A percentile compares a stretch with the other conserved stretches of the same genome.
These are phyloP conservation scores for Zaprionus lineosus DNA, from an alignment of 2,888 invertebrate species.

Conservation along the genomic window DNA sequence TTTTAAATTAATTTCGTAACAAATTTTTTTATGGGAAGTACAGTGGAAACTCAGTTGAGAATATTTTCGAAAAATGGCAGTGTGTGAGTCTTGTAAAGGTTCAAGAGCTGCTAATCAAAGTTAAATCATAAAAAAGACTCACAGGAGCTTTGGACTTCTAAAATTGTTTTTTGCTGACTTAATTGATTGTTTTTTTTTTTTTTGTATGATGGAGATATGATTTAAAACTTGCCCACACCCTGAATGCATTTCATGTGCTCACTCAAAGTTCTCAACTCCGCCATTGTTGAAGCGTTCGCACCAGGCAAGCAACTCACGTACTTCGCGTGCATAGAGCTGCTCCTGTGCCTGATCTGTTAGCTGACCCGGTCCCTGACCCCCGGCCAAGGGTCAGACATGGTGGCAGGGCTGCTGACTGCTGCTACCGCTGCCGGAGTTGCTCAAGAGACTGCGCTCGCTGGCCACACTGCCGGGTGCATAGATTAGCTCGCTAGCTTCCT, in stretches of 20 bases:
- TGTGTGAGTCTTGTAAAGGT: background rate
- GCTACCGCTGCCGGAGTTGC: conserved; percentile 81
- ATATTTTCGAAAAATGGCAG: background rate
- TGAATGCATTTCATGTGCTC: no score
- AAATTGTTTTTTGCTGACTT: no score
- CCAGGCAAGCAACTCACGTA: conserved; percentile 78
- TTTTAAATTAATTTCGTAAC: no score
- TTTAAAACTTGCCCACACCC: no score
- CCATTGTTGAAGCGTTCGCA: conserved; percentile 80
- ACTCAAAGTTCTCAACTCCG: conserved; percentile 75
- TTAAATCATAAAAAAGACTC: no score
- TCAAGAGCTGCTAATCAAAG: no score
- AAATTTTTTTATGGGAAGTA: no score
- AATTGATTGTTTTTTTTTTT: no score
- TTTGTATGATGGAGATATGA: no score
- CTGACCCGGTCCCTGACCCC: conserved; percentile 7
- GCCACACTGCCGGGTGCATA: conserved; percentile 82
- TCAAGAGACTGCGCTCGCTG: conserved; percentile 82
- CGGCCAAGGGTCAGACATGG: conserved; percentile 76
- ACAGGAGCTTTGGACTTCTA: no score
- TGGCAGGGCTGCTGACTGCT: conserved; percentile 68
- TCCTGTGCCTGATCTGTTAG: conserved; percentile 53
- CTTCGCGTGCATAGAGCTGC: conserved; percentile 77
- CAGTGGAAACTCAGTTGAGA: background rate
- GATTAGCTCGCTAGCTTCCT: conserved; percentile 82